Conservation (phyloP, 2,797 vertebrate genomes). For the Alca torda region DNA sequence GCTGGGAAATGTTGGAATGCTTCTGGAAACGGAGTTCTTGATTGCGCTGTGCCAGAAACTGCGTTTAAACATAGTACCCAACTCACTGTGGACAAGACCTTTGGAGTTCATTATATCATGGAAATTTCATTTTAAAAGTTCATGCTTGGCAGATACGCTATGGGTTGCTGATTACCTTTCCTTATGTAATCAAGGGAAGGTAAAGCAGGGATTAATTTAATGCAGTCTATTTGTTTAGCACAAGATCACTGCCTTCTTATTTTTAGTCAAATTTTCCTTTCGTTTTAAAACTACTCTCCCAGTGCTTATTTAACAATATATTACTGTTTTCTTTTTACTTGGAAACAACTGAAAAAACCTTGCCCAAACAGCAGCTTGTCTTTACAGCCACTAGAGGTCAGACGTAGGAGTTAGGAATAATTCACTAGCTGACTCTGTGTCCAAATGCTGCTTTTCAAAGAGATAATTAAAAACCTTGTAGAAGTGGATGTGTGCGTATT, state of each 20-base stretch:
- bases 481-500: not conserved
- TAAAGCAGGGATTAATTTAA: slow-evolving; percentile 24
- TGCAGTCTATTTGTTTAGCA: not conserved
- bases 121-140: slow-evolving; percentile 52
- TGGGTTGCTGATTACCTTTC: slow-evolving; percentile 8
- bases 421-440: not conserved
- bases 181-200: not conserved
- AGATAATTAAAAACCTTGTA: not conserved
- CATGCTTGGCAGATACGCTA: not conserved
- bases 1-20: slow-evolving; percentile 1
- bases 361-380: not conserved
- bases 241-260: not conserved
- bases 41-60: not conserved
- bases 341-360: not conserved
- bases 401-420: not conserved
- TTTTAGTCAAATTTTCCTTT: slow-evolving; percentile 17
- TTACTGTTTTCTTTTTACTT: not conserved
- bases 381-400: slow-evolving; percentile 2
- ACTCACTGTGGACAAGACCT: not conserved
- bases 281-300: not conserved
- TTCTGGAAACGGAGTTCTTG: not conserved
- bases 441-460: not conserved
- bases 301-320: not conserved
- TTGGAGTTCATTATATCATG: slow-evolving; percentile 18
- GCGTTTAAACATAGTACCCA: slow-evolving; percentile 1